Conservation (phyloP, 2,888 invertebrate genomes). For the Agonopterix alstromeriana region DNA sequence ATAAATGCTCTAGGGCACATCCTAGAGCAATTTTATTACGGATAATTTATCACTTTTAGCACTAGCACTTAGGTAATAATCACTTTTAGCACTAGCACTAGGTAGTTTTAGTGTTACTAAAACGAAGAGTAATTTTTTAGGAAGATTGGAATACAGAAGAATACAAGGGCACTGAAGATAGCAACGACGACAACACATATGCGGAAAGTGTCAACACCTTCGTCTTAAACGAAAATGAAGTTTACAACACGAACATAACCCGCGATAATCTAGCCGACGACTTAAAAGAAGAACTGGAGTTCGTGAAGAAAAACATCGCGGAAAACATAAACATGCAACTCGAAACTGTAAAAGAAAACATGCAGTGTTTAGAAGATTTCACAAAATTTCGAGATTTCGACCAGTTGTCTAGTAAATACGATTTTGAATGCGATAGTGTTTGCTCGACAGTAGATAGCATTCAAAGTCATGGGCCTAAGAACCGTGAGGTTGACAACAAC, state of each 20-base stretch:
- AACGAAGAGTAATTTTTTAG: no score
- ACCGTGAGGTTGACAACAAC: conserved; percentile 25
- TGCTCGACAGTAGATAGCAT: conserved; percentile 14
- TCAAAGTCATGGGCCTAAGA: conserved; percentile 9
- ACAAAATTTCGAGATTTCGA: conserved; percentile 24
- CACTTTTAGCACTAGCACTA: no score
- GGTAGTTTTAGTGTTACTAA: no score
- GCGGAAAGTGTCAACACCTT: conserved; percentile 33
- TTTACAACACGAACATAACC: neutral
- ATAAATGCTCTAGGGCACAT: no score
- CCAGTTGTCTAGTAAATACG: conserved; percentile 10
- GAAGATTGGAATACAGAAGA: conserved; percentile 17
- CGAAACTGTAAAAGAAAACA: conserved; percentile 42
- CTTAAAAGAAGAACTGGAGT: conserved; percentile 26
- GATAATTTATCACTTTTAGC: no score
- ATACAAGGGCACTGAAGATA: conserved; percentile 25
- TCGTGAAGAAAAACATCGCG: conserved; percentile 27
- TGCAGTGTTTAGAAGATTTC: conserved; percentile 38
- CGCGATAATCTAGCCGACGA: conserved; percentile 21
- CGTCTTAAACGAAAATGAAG: conserved; percentile 6
- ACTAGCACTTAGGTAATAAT: no score
- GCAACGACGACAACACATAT: conserved; percentile 25
- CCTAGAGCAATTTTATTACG: no score
- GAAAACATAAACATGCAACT: conserved; percentile 41
- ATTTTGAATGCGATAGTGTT: conserved; percentile 8